Evolutionary conservation across 92 coral and sea anemone species (phyloP), one percentile per base, ranked within the genome.

Genomic region (Metridium senile): DNA sequence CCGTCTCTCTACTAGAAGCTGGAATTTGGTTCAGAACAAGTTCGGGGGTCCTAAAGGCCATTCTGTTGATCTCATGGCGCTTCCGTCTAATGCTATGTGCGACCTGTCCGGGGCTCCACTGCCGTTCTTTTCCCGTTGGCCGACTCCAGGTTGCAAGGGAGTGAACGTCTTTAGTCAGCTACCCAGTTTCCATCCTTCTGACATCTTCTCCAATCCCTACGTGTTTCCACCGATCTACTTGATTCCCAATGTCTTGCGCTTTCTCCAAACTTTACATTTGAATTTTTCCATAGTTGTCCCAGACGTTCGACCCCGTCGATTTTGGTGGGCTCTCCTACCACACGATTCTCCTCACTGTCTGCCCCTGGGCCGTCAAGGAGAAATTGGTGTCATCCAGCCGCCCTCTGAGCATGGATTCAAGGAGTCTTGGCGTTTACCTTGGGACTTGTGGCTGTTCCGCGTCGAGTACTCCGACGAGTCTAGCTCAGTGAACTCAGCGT

Each of bases 381-480:
- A 75, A 11, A 11, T n/a, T 1, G 49, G 76, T 19, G 74, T 81
- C 11, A 51, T 86, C 43, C 71, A 81, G 13, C 43, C 43, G 2
- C 81, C 90, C 65, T 76, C 84, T n/a, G 47, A 63, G 20, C 1
- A 75, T 49, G 90, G 86, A 8, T 86, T 70, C 62, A 9, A 57
- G 11, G 64, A 72, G 10, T 23, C 62, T 18, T 51, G 64, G 46
- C 65, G 70, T 0, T 25, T 75, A 27, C 68, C 75, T 1, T 84
- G 89, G 77, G 93, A 88, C 69, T n/a, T 84, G n/a, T 88, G 84
- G 86, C 81, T 78, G 10, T 85, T 89, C 53, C 51, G 68, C 6
- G 33, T 82, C 8, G 72, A 45, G n/a, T n/a, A n/a, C n/a, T n/a
- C n/a, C n/a, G n/a, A n/a, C n/a, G n/a, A n/a, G n/a, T n/a, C n/a